Base-by-base conservation (phyloP, 1,140 invertebrate species). In the Bombus superbus region DNA sequence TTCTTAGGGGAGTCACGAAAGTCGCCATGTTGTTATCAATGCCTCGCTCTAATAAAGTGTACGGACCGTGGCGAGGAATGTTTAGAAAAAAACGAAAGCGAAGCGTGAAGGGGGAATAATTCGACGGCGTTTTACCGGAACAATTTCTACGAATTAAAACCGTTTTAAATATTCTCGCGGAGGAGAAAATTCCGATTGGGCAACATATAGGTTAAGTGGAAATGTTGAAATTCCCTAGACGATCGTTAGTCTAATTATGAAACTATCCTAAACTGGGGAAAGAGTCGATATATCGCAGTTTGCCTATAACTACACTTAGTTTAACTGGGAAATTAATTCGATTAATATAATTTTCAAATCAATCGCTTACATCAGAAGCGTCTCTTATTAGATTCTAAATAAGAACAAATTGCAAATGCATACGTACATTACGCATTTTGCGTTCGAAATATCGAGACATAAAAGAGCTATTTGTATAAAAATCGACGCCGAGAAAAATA, bases 61-160 rank as follows among this genome's bases (percentile, higher is more conserved):
- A 73, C 79, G 15, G 15, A 73, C 42, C 79, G 79, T 81, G 47
- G 38, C 79, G 68, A 81, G 38, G 79, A 81, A 81, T 81, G 79
- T 44, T 47, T 40, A 15, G 13, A 6, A 73, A 59, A 73, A 22
- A 73, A 81, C 10, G 35, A 68, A 81, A 81, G 68, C 22, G 15
- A 42, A 32, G n/a, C 47, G 4, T 0, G 28, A 25, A 40, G 47
- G 47, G 47, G 35, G 35, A 71, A 71, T 57, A 69, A 80, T 80
- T 80, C 35, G 4, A 15, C 25, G 44, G 44, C 18, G n/a, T 32
- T 66, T 57, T 59, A 40, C 9, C 64, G 64, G 32, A 68, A 35
- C n/a, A 42, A 40, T 78, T 25, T 47, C 10, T 32, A n/a, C n/a
- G 18, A 18, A 10, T 74, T 47, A 18, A 22, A 44, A 74, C 28